Evolutionary conservation across 2,113 vertebrate genomes (phyloP), one percentile per base, ranked within the genome.

Genomic region (Aphyosemion australe): DNA sequence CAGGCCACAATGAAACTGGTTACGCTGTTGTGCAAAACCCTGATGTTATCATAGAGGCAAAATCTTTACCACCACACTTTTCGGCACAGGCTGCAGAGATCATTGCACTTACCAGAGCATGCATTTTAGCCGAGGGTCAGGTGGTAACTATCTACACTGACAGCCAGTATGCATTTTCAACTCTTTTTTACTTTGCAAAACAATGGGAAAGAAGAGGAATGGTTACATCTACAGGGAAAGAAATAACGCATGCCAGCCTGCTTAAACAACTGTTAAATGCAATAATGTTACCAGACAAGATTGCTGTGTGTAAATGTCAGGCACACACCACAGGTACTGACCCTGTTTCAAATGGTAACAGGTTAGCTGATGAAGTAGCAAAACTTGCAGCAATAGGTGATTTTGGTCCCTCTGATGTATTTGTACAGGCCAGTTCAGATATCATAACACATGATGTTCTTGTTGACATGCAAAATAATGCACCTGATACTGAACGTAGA

Each of bases 361-460:
- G 21, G 0, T 2, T 31, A 0, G 50, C 50, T 16, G 50, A 53
- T 4, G 1, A 13, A 15, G 5, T 12, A 0, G 50, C 50, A 0
- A 53, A 53, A 15, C 1, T 14, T 32, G 26, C 19, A 7, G 10
- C 50, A 8, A 14, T 4, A 13, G 7, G 8, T 8, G 1, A 2
- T 16, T 2, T 4, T 31, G 50, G 13, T 12, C 1, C 21, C 34
- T 37, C 34, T 37, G 34, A 52, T 1, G 1, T 6, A 52, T 6
- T 13, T 14, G 1, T 8, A 0, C 4, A 31, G 15, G 8, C 7
- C 12, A 3, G n/a, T n/a, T n/a, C 26, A 4, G 0, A 4, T 32
- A 5, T 2, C 4, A 1, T 16, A 32, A 32, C n/a, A n/a, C n/a
- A 53, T 6, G 1, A 45, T 8, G 9, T 20, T 12, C 8, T 49